These are phyloP conservation scores for Cryptoprocta ferox DNA, from an alignment of 2,797 vertebrate genomes.

Conservation along the genomic window DNA sequence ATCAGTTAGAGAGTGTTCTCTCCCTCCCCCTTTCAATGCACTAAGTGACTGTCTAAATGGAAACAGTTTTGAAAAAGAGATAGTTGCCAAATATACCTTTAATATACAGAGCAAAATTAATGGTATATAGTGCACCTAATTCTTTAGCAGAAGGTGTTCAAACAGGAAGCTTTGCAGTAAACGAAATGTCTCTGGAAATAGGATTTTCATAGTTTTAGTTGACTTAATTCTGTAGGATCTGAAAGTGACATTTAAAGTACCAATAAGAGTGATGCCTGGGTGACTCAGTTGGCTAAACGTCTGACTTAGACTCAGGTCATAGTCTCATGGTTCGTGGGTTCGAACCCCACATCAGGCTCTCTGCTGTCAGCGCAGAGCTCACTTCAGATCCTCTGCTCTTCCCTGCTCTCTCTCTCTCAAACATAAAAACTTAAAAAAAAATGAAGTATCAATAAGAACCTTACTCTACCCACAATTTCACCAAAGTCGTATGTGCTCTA, in stretches of 20 bases:
- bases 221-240: not conserved
- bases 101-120: not conserved
- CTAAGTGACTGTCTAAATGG: not conserved
- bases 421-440: too few species aligned
- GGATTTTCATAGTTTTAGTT: not conserved
- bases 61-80: not conserved
- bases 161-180: not conserved
- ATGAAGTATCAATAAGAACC: not conserved
- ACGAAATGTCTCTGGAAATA: not conserved
- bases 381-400: too few species aligned
- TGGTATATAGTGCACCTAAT: not conserved
- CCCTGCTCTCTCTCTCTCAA: too few species aligned
- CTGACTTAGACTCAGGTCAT: too few species aligned
- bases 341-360: too few species aligned
- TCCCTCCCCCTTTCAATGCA: not conserved
- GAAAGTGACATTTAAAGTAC: not conserved
- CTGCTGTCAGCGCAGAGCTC: too few species aligned
- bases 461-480: not conserved
- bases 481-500: not conserved
- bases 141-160: not conserved
- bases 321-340: too few species aligned
- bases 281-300: too few species aligned
- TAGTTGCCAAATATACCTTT: not conserved
- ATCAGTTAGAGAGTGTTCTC: not conserved
- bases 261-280: not conserved